Evolutionary conservation across 2,888 invertebrate genomes (phyloP).

Genomic region (Patella caerulea): DNA sequence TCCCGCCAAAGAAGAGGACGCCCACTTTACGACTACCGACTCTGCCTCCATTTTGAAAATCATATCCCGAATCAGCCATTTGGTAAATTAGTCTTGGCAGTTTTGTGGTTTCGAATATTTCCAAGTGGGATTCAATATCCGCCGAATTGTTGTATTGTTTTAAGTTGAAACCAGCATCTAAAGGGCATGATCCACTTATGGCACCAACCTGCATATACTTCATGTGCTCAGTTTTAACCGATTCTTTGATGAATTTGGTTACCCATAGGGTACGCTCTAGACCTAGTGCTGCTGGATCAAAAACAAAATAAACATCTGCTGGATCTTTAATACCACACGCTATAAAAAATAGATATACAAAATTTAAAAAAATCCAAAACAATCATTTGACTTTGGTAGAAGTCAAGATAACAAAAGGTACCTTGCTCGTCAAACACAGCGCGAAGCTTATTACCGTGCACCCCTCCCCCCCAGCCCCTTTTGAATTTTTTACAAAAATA

Average conservation of each 20-base stretch:
- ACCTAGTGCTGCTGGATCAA: slow-evolving; percentile 32
- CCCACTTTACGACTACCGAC: not conserved
- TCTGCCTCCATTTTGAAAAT: slow-evolving; percentile 19
- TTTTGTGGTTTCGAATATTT: slow-evolving; percentile 13
- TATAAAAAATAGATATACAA: not conserved
- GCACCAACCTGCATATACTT: slow-evolving; percentile 17
- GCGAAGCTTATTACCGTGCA: too few relatives aligned
- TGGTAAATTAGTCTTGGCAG: slow-evolving; percentile 17
- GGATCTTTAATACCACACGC: slow-evolving; percentile 27
- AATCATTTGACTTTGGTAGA: too few relatives aligned
- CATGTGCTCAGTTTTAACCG: slow-evolving; percentile 26
- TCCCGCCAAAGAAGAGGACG: slow-evolving; percentile 21
- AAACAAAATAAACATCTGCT: slow-evolving; percentile 34
- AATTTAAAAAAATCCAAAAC: too few relatives aligned
- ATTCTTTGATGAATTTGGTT: slow-evolving; percentile 30
- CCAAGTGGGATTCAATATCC: slow-evolving; percentile 16
- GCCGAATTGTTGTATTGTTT: slow-evolving; percentile 16
- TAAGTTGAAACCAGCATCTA: slow-evolving; percentile 29
- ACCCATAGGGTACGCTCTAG: slow-evolving; percentile 31
- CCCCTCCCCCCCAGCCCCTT: too few relatives aligned
- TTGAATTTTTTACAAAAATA: too few relatives aligned
- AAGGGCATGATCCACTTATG: slow-evolving; percentile 28
- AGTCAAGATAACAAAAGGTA: too few relatives aligned
- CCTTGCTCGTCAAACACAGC: too few relatives aligned
- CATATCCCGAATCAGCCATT: slow-evolving; percentile 14